A percentile compares a stretch with the other conserved stretches of the same genome.
Conservation (phyloP, 1,140 invertebrate species). For the Rhopalosiphum padi region DNA sequence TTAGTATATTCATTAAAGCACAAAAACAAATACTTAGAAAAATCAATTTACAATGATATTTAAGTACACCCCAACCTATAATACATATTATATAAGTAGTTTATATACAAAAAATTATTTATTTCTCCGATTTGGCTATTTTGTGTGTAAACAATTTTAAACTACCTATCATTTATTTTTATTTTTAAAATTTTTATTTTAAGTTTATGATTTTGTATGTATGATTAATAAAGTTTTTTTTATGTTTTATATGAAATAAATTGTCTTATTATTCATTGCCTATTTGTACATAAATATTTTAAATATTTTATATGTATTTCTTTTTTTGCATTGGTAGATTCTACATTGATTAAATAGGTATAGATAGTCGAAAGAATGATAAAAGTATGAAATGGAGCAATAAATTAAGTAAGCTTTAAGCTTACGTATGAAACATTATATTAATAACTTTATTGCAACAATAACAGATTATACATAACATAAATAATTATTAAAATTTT, state of each 20-base stretch:
- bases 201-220: background rate
- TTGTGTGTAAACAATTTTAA: background rate
- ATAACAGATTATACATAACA: no score
- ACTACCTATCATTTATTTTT: background rate
- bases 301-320: no score
- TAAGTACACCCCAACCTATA: background rate
- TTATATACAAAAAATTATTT: background rate
- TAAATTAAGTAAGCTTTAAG: no score
- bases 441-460: no score
- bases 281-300: background rate
- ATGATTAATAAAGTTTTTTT: conserved; percentile 12
- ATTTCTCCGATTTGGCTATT: background rate
- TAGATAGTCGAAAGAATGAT: no score
- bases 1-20: background rate
- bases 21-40: background rate
- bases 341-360: no score
- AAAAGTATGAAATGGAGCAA: no score
- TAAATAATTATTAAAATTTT: no score
- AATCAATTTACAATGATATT: background rate
- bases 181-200: background rate
- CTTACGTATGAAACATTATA: no score
- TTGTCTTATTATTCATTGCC: background rate
- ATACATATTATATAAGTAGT: background rate
- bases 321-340: no score
- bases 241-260: background rate